Conservation (phyloP, 2,113 vertebrate species). For the Lepisosteus osseus region DNA sequence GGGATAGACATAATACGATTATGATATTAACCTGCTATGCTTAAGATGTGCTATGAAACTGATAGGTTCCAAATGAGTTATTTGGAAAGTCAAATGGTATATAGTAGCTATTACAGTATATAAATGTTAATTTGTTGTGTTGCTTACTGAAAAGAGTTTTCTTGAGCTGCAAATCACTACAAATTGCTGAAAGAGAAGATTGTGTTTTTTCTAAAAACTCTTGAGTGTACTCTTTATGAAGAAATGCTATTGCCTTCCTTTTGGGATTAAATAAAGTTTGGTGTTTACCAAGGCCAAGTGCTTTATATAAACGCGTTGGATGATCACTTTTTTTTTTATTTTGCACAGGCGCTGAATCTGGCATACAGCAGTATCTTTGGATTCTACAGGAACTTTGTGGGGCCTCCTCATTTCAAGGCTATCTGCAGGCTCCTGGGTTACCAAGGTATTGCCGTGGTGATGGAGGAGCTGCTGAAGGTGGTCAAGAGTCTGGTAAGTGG, state of each 20-base stretch:
- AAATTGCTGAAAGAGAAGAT: too few species aligned
- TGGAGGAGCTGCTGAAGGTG: slow-evolving; percentile 86
- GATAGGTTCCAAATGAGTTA: too few species aligned
- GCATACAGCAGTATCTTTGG: slow-evolving; percentile 83
- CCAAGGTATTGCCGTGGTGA: slow-evolving; percentile 85
- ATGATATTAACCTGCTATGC: too few species aligned
- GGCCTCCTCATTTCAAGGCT: slow-evolving; percentile 79
- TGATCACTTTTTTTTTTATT: background rate
- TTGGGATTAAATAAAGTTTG: background rate
- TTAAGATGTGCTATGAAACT: too few species aligned
- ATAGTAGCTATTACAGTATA: too few species aligned
- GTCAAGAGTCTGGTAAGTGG: slow-evolving; percentile 82
- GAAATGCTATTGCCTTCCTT: too few species aligned
- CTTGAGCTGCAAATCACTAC: too few species aligned
- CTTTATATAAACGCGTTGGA: too few species aligned
- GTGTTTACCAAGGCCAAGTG: background rate
- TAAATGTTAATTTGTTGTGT: too few species aligned
- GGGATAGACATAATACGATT: too few species aligned
- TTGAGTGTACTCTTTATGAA: background rate
- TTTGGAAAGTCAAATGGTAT: too few species aligned
- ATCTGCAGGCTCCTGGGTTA: slow-evolving; percentile 83
- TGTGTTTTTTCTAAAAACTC: background rate
- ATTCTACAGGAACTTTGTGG: slow-evolving; percentile 82
- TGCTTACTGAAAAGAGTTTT: too few species aligned
- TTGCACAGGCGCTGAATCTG: slow-evolving; percentile 74